Evolutionary conservation across 2,113 vertebrate species (phyloP), one percentile per base, ranked within the genome.

Genomic region (Cygnus atratus): DNA sequence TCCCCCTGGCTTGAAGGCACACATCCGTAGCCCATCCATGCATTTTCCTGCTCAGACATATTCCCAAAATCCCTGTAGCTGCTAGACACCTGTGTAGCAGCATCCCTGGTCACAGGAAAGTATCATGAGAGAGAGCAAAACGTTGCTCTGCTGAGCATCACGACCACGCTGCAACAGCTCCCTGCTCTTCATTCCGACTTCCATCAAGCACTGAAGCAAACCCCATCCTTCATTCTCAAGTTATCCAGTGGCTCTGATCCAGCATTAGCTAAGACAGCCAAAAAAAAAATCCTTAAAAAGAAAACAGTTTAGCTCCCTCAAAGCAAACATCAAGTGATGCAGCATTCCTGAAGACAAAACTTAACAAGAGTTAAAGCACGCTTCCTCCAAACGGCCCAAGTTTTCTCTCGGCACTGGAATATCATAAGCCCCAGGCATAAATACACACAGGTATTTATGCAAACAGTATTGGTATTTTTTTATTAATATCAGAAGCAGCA

Each of bases 1-100:
- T 67, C 80, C 81, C 72, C 80, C 79, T 81, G 68, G 72, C 92
- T 91, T 84, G 65, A 74, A 91, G 91, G 88, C 68, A 87, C 11
- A 18, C 10, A 84, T 35, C 43, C 65, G 50, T 73, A 26, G 73
- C 70, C 15, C 13, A 0, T 58, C 91, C 55, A 25, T 21, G 61
- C 83, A 87, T 77, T 92, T 94, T 84, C 72, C 86, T 88, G 76
- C 86, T 77, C 2, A 5, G 91, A 87, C 4, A 0, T 67, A 52
- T n/a, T 88, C 83, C 84, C 68, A 66, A 74, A 78, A 10, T 77
- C 59, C 65, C 41, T 7, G 3, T 4, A 71, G 91, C 88, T 88
- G 68, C 68, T 26, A 77, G 59, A 50, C 48, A 86, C 37, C 90
- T 18, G 2, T 79, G 55, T 71, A 88, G 67, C 44, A 84, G 24